Conservation (phyloP, 2,888 invertebrate genomes). For the Achlya flavicornis region DNA sequence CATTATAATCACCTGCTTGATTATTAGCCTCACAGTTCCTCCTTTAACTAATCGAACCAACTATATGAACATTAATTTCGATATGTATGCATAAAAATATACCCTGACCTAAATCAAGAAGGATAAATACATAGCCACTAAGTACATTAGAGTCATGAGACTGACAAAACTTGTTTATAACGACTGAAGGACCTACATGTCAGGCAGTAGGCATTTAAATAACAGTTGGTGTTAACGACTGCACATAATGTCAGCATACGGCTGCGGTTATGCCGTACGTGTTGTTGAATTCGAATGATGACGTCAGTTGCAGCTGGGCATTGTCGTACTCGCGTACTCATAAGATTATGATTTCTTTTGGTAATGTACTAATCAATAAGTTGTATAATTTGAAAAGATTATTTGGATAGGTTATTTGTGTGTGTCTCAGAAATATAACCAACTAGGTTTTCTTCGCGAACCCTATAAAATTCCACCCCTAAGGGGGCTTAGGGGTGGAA, state of each 20-base stretch:
- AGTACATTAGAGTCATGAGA: not conserved
- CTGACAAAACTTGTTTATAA: not conserved
- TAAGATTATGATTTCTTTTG: not conserved
- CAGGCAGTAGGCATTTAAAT: conserved; percentile 21
- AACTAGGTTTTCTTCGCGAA: no score
- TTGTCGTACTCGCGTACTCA: not conserved
- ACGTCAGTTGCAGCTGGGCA: conserved; percentile 11
- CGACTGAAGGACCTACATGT: not conserved
- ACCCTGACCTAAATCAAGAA: not conserved
- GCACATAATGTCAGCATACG: not conserved
- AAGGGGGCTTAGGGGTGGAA: no score
- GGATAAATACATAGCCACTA: not conserved
- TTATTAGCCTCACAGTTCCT: not conserved
- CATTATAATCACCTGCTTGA: not conserved
- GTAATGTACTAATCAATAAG: not conserved
- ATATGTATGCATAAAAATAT: not conserved
- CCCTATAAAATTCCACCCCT: no score
- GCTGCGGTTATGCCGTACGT: conserved; percentile 4
- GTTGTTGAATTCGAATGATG: not conserved
- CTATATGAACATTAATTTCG: not conserved
- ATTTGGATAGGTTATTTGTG: not conserved
- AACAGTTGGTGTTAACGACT: conserved; percentile 6
- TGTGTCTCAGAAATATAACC: not conserved
- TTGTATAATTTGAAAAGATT: not conserved
- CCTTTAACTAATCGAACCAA: not conserved